phyloP scores from a whole-genome alignment of 2,888 invertebrate genomes.

The Drepanosiphum platanoidis region DNA sequence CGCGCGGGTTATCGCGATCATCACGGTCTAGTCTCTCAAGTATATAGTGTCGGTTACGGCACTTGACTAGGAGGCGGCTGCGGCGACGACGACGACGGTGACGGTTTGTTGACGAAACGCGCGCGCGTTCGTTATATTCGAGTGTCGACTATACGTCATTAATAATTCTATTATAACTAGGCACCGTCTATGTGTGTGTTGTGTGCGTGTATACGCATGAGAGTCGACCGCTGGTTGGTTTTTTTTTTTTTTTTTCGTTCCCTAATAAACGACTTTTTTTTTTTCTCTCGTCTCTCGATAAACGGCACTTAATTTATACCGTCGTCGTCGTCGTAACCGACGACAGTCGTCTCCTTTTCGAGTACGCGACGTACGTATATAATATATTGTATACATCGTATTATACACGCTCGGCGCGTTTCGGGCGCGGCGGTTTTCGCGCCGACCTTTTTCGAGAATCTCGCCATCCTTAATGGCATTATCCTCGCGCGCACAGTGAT shows the following conservation, averaged over 20 bases:
- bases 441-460: background rate
- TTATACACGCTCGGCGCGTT: background rate
- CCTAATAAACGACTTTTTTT: background rate
- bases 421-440: background rate
- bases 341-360: too few species aligned
- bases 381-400: too few species aligned
- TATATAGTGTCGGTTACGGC: slow-evolving; percentile 28
- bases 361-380: too few species aligned
- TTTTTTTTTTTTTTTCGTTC: background rate
- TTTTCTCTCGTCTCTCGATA: too few species aligned
- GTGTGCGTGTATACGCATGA: too few species aligned
- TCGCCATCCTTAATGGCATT: background rate
- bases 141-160: background rate
- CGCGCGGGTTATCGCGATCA: slow-evolving; percentile 31
- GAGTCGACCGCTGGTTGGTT: too few species aligned
- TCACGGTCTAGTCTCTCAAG: slow-evolving; percentile 21
- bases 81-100: too few species aligned
- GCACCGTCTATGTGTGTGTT: too few species aligned
- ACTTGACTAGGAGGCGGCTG: slow-evolving; percentile 12
- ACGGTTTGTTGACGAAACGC: slow-evolving; percentile 38
- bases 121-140: too few species aligned
- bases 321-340: too few species aligned
- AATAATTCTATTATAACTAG: background rate
- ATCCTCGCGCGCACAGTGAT: background rate
- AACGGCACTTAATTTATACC: too few species aligned